Conservation (phyloP, 1,140 invertebrate genomes). For the Macrotrachela quadricornifera region DNA sequence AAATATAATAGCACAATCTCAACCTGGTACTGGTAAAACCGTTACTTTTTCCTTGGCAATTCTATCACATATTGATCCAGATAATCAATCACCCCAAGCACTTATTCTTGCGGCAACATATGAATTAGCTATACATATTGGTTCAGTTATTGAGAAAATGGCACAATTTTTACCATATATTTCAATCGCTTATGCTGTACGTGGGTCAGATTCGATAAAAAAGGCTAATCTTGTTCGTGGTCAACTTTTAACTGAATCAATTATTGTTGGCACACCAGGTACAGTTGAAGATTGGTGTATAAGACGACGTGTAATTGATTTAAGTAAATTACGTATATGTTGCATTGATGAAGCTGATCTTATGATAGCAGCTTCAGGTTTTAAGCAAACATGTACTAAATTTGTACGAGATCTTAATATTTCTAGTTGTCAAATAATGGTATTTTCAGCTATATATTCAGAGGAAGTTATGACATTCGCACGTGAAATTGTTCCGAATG, state of each 20-base stretch:
- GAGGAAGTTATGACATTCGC: conserved; percentile 86
- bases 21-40: conserved; percentile 95
- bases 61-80: conserved; percentile 65
- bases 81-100: conserved; percentile 51
- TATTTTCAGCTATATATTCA: conserved; percentile 94
- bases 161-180: conserved; percentile 70
- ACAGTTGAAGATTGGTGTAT: conserved; percentile 54
- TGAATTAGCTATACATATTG: conserved; percentile 85
- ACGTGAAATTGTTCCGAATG: conserved; percentile 59
- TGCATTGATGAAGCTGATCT: conserved; percentile 96
- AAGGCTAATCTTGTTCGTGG: conserved; percentile 39
- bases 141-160: conserved; percentile 79
- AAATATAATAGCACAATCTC: conserved; percentile 96
- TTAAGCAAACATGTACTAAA: conserved; percentile 81
- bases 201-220: conserved; percentile 37
- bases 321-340: conserved; percentile 69
- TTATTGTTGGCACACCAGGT: conserved; percentile 60
- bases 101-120: conserved; percentile 86
- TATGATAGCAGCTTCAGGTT: conserved; percentile 91
- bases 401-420: conserved; percentile 53
- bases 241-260: conserved; percentile 44
- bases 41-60: conserved; percentile 90
- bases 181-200: conserved; percentile 65
- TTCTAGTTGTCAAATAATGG: conserved; percentile 69
- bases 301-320: conserved; percentile 64